phyloP scores from a whole-genome alignment of 1,140 invertebrate species.

The Drosophila kepulauana region DNA sequence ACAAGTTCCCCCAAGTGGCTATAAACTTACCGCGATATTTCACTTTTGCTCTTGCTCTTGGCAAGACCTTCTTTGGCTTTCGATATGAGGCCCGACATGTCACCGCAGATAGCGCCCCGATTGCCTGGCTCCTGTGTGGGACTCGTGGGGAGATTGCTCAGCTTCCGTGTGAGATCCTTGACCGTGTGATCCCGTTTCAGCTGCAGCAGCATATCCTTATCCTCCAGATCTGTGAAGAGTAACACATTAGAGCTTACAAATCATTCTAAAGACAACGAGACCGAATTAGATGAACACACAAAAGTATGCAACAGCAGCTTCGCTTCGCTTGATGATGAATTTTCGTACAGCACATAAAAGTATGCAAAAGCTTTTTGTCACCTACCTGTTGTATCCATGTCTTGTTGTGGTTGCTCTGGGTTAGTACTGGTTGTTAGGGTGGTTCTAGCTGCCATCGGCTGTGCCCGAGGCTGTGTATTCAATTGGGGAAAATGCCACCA shows the following conservation, averaged over 20 bases:
- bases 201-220: conserved; percentile 79
- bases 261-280: background rate
- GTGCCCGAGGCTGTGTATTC: conserved; percentile 23
- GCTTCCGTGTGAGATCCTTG: conserved; percentile 94
- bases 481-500: conserved; percentile 68
- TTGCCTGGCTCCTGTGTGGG: conserved; percentile 85
- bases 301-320: conserved; percentile 36
- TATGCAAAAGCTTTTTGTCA: conserved; percentile 55
- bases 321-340: background rate
- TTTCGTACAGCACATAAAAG: conserved; percentile 31
- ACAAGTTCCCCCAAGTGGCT: background rate
- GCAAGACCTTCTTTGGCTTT: conserved; percentile 96
- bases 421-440: conserved; percentile 49
- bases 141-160: conserved; percentile 89
- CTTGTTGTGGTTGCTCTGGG: conserved; percentile 50
- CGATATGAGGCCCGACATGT: conserved; percentile 95
- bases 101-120: conserved; percentile 88
- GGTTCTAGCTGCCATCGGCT: conserved; percentile 42
- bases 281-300: conserved; percentile 5
- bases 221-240: conserved; percentile 69
- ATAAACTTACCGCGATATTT: conserved; percentile 80
- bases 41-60: conserved; percentile 91
- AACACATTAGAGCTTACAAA: background rate
- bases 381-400: conserved; percentile 47
- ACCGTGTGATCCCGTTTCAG: conserved; percentile 92